Conservation (phyloP, 2,888 invertebrate species). For the Eucriotettix oculatus region DNA sequence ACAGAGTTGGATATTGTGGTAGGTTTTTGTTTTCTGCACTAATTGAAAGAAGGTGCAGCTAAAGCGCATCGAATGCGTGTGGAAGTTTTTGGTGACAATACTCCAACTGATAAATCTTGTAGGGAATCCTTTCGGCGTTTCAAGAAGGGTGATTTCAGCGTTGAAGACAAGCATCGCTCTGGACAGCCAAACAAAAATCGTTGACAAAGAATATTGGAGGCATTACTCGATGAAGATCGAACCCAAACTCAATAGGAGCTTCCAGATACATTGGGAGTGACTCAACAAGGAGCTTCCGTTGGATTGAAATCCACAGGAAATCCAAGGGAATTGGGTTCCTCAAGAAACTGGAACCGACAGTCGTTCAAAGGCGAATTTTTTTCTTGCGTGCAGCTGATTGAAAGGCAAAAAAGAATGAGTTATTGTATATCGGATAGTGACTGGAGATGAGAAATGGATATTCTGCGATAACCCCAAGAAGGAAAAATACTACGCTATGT, state of each 20-base stretch:
- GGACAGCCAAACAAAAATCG: not conserved
- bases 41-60: not conserved
- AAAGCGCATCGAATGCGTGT: not conserved
- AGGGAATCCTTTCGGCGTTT: not conserved
- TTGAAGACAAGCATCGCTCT: not conserved
- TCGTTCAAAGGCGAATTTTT: not conserved
- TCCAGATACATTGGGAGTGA: not conserved
- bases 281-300: not conserved
- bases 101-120: not conserved
- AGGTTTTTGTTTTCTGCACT: too few species aligned
- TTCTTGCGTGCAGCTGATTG: not conserved
- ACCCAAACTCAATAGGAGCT: not conserved
- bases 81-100: not conserved
- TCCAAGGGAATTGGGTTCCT: too few species aligned
- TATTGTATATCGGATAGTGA: not conserved
- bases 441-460: not conserved
- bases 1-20: too few species aligned
- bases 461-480: not conserved
- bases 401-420: not conserved
- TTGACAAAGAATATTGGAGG: not conserved
- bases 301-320: not conserved
- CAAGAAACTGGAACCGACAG: not conserved
- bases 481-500: not conserved
- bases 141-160: not conserved
- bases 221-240: not conserved